These are phyloP conservation scores for Dascyllus trimaculatus DNA, from an alignment of 2,113 vertebrate genomes.

Conservation along the genomic window DNA sequence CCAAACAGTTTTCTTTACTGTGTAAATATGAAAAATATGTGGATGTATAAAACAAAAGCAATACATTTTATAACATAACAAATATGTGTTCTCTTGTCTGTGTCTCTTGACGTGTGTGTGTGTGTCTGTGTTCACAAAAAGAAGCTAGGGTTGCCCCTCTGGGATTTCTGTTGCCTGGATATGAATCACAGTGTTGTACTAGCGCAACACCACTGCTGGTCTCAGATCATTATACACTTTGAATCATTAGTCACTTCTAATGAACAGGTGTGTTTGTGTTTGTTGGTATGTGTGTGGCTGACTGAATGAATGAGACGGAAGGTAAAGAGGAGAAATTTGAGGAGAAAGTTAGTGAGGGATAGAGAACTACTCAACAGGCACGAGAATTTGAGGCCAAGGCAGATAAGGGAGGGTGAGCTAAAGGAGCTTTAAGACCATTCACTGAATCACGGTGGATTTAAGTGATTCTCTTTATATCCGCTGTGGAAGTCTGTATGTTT, in stretches of 20 bases:
- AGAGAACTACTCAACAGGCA: constrained; percentile 9
- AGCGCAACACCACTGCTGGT: constrained; percentile 38
- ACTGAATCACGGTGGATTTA: constrained; percentile 16
- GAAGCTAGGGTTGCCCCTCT: constrained; percentile 30
- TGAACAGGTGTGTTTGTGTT: constrained; percentile 30
- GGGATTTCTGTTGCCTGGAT: constrained; percentile 70
- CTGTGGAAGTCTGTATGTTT: not conserved
- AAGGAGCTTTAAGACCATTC: constrained; percentile 12
- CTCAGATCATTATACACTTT: constrained; percentile 46
- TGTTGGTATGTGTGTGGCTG: constrained; percentile 7
- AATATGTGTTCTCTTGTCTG: constrained; percentile 25
- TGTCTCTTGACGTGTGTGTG: not conserved
- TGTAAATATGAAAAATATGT: not conserved
- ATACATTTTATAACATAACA: not conserved
- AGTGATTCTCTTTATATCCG: constrained; percentile 8
- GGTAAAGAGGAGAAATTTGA: constrained; percentile 33
- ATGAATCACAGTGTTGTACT: constrained; percentile 53
- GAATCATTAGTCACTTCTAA: constrained; percentile 31
- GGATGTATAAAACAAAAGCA: not conserved
- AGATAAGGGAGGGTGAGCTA: constrained; percentile 13
- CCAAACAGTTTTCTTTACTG: not conserved
- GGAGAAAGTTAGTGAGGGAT: constrained; percentile 13
- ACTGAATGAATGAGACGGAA: constrained; percentile 15
- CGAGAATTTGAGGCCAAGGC: constrained; percentile 23
- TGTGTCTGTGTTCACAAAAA: constrained; percentile 20